Percentiles rank a stretch among this genome's conserved stretches.
Evolutionary conservation across 2,113 vertebrate species (phyloP).

Genomic region (Mystacornis crossleyi): DNA sequence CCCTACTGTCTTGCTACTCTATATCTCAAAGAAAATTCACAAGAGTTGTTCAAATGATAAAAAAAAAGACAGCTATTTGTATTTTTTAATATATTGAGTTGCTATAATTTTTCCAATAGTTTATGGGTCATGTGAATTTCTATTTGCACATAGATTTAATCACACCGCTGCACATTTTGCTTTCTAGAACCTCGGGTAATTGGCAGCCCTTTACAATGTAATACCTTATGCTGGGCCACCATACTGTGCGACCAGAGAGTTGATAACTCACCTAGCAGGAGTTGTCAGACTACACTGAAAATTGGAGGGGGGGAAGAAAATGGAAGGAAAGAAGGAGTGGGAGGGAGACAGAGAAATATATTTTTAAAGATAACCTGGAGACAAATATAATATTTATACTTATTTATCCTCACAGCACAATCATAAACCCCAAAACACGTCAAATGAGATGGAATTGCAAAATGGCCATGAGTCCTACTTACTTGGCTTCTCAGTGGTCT

Average conservation of each 20-base stretch:
- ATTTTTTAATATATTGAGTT: too few species aligned
- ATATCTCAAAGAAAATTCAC: neutral
- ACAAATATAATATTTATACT: constrained; percentile 91
- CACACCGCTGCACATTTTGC: neutral
- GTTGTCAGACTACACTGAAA: constrained; percentile 63
- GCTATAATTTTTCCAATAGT: neutral
- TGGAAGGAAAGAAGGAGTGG: neutral
- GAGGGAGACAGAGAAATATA: constrained; percentile 77
- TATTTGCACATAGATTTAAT: neutral
- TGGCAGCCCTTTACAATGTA: neutral
- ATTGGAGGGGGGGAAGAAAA: constrained; percentile 7
- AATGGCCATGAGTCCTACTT: constrained; percentile 76
- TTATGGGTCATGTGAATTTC: neutral
- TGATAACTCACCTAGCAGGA: constrained; percentile 51
- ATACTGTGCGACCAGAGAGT: neutral
- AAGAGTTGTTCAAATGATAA: neutral
- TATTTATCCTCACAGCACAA: constrained; percentile 84
- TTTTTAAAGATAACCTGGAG: constrained; percentile 88
- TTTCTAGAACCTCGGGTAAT: neutral
- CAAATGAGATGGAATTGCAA: constrained; percentile 86
- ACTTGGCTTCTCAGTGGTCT: constrained; percentile 72
- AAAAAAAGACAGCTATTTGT: too few species aligned
- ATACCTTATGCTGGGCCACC: constrained; percentile 17
- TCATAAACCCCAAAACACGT: constrained; percentile 80
- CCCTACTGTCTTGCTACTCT: neutral